These are phyloP conservation scores for Enchytraeus crypticus DNA, from an alignment of 2,888 invertebrate species.

Conservation along the genomic window DNA sequence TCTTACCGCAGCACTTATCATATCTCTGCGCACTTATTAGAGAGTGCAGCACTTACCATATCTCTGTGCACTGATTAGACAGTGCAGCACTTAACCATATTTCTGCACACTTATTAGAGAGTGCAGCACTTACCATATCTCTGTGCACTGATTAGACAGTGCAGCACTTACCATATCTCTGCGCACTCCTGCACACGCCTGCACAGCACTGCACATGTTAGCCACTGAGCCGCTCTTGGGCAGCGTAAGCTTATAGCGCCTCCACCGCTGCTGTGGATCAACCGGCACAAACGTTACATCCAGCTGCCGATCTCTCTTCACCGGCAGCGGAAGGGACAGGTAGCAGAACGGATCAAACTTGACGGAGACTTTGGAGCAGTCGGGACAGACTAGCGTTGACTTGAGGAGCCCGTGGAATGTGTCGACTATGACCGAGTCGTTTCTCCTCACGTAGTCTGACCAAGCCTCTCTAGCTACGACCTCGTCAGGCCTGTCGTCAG, in stretches of 20 bases:
- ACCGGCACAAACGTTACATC: conserved; percentile 49
- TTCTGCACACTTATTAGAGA: no score
- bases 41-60: no score
- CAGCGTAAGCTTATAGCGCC: conserved; percentile 48
- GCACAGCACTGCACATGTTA: conserved; percentile 49
- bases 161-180: no score
- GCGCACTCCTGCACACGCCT: no score
- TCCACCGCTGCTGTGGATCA: conserved; percentile 35
- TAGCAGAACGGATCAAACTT: conserved; percentile 58
- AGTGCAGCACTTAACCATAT: no score
- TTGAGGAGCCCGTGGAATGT: conserved; percentile 56
- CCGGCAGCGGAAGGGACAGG: conserved; percentile 52
- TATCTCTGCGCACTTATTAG: no score
- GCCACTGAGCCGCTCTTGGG: conserved; percentile 49
- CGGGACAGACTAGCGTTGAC: conserved; percentile 55
- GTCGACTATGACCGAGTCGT: conserved; percentile 56
- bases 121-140: no score
- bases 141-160: no score
- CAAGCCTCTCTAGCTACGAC: conserved; percentile 54
- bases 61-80: no score
- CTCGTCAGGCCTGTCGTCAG: conserved; percentile 50
- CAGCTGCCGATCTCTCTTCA: conserved; percentile 50
- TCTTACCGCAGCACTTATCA: no score
- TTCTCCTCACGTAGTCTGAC: conserved; percentile 53
- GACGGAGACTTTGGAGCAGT: conserved; percentile 54